Conservation (phyloP, 1,140 invertebrate species). For the Planococcus citri region DNA sequence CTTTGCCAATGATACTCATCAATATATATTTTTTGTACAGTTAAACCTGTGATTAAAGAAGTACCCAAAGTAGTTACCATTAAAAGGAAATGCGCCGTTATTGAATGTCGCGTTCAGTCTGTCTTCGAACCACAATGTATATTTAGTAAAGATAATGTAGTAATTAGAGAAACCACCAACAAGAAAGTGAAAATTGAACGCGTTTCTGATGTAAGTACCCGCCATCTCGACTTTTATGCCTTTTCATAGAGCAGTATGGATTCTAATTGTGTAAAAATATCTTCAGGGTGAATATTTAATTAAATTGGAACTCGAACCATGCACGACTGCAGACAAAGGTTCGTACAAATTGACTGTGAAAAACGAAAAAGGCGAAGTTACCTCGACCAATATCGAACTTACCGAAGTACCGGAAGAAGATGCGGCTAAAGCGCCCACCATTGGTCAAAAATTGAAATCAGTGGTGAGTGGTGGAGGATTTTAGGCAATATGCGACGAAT, state of each 20-base stretch:
- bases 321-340: constrained; percentile 66
- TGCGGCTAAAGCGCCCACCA: constrained; percentile 44
- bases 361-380: constrained; percentile 85
- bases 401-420: constrained; percentile 55
- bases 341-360: constrained; percentile 80
- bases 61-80: constrained; percentile 80
- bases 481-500: neutral
- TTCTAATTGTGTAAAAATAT: constrained; percentile 21
- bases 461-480: constrained; percentile 43
- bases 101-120: constrained; percentile 78
- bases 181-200: constrained; percentile 63
- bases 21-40: too few relatives aligned
- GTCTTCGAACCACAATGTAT: constrained; percentile 76
- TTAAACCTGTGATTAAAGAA: constrained; percentile 86
- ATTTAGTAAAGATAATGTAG: constrained; percentile 74
- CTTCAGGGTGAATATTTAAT: constrained; percentile 70
- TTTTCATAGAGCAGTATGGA: neutral
- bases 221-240: too few relatives aligned
- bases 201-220: constrained; percentile 51
- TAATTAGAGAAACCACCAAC: constrained; percentile 59
- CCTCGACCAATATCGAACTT: constrained; percentile 76
- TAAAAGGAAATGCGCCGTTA: constrained; percentile 77
- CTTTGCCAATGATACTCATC: too few relatives aligned
- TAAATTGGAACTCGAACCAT: constrained; percentile 73
- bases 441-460: constrained; percentile 57